Percentiles rank a stretch among this genome's conserved stretches.
phyloP scores from a whole-genome alignment of 35 echinoderm and acorn worm genomes.

The Lytechinus variegatus region DNA sequence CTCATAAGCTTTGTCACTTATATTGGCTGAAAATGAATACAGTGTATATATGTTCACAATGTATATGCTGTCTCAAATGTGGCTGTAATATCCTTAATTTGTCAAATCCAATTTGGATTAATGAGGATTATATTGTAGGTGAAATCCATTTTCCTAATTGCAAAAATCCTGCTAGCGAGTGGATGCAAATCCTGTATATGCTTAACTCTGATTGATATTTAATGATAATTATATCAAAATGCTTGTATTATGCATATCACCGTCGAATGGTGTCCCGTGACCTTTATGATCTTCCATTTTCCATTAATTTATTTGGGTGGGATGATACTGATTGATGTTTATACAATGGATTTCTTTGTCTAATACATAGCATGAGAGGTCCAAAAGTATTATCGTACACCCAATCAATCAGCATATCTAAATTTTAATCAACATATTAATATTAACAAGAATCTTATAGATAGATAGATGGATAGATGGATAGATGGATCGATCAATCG shows the following conservation, averaged over 20 bases:
- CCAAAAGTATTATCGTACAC: too few relatives aligned
- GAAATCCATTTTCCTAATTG: background rate
- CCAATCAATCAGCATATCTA: too few relatives aligned
- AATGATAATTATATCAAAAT: background rate
- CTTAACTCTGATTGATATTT: background rate
- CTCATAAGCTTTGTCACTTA: background rate
- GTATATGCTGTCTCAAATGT: background rate
- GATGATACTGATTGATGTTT: background rate
- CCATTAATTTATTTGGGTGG: background rate
- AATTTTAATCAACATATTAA: too few relatives aligned
- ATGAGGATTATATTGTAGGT: background rate
- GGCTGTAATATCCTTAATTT: background rate
- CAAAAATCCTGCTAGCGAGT: background rate
- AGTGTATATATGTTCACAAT: background rate
- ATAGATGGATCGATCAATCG: too few relatives aligned
- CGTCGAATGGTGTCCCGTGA: too few relatives aligned
- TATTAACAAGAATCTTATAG: too few relatives aligned
- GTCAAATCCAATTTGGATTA: background rate
- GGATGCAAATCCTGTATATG: background rate
- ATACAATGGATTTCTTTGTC: background rate
- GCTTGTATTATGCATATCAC: too few relatives aligned
- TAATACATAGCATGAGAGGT: background rate
- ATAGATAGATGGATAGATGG: too few relatives aligned
- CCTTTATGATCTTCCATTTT: background rate
- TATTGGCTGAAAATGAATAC: background rate